A percentile compares a stretch with the other conserved stretches of the same genome.
Conservation (phyloP, 1,140 invertebrate species). For the Atta texana region DNA sequence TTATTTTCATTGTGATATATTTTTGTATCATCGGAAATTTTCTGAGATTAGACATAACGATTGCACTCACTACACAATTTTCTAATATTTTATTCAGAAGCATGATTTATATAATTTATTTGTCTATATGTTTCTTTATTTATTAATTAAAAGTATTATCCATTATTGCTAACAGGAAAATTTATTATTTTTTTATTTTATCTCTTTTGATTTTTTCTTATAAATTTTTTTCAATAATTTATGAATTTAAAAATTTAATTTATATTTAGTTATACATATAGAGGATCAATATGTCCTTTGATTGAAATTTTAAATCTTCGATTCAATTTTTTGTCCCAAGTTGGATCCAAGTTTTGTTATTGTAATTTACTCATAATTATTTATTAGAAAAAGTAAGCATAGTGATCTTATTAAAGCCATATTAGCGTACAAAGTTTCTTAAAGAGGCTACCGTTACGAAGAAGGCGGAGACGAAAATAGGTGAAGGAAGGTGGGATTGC, state of each 20-base stretch:
- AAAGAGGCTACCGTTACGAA: constrained; percentile 54
- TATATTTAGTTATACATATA: neutral
- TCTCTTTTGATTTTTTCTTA: neutral
- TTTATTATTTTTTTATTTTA: neutral
- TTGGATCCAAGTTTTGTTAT: neutral
- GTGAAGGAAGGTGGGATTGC: constrained; percentile 81
- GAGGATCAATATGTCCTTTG: neutral
- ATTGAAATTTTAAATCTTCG: neutral
- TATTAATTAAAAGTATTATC: neutral
- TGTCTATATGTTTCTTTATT: neutral
- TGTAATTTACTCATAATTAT: constrained; percentile 4
- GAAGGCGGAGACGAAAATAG: constrained; percentile 57
- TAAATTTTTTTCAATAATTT: neutral
- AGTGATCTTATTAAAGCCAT: constrained; percentile 28
- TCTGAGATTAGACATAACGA: neutral
- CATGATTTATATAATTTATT: neutral
- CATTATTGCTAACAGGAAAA: neutral
- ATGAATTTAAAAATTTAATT: neutral
- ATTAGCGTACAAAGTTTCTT: constrained; percentile 20
- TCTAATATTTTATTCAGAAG: neutral
- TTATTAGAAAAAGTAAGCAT: neutral
- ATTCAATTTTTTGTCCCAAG: neutral
- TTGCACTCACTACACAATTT: neutral
- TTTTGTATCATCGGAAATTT: neutral
- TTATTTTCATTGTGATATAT: neutral